Conservation (phyloP, 2,797 vertebrate genomes). For the Mormyrops attenuatus region DNA sequence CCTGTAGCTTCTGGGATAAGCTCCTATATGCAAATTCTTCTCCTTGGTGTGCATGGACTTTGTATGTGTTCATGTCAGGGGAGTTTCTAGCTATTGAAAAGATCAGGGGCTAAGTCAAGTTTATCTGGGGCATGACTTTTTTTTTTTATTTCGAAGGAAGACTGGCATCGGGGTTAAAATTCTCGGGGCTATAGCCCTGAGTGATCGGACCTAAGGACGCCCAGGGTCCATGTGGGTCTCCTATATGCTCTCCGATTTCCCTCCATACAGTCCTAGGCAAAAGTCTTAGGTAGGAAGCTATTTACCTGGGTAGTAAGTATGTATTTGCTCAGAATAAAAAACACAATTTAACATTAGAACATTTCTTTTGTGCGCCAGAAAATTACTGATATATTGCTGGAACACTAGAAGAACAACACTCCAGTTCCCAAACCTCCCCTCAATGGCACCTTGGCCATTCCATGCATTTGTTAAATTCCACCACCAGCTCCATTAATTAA, state of each 20-base stretch:
- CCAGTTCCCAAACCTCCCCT: too few species aligned
- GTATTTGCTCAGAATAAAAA: neutral
- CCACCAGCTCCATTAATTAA: neutral
- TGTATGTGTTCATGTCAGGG: neutral
- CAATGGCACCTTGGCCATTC: neutral
- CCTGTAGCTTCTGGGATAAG: neutral
- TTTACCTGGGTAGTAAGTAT: neutral
- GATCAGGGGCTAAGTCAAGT: too few species aligned
- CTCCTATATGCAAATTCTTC: neutral
- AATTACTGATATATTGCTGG: too few species aligned
- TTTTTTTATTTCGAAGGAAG: too few species aligned
- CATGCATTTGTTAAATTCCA: neutral
- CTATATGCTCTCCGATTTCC: neutral
- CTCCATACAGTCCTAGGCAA: neutral
- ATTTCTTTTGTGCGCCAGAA: too few species aligned
- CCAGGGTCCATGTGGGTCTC: neutral
- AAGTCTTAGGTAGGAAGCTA: neutral
- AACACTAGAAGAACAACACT: too few species aligned
- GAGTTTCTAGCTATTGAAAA: too few species aligned
- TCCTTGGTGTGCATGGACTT: neutral
- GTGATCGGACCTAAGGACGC: too few species aligned
- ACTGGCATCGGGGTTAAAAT: too few species aligned
- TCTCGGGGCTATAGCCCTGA: too few species aligned
- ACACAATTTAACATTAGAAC: too few species aligned
- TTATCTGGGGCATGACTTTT: too few species aligned